A percentile compares a stretch with the other conserved stretches of the same genome.
These are phyloP conservation scores for Sylvilagus floridanus DNA, from an alignment of 2,797 vertebrate species.

Conservation along the genomic window DNA sequence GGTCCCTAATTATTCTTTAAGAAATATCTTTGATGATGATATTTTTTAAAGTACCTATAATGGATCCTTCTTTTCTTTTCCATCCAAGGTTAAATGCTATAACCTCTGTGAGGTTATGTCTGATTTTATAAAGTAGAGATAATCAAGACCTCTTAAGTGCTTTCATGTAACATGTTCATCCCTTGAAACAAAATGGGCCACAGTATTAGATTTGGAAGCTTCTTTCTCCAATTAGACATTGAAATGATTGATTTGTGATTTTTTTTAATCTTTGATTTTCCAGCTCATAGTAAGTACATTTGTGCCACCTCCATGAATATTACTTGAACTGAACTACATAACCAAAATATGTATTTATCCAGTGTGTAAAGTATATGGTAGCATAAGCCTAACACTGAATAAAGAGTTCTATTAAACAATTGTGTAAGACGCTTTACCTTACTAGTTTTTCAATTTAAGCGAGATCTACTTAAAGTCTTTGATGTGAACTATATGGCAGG, in stretches of 20 bases:
- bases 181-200: slow-evolving; percentile 32
- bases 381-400: slow-evolving; percentile 31
- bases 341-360: slow-evolving; percentile 54
- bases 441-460: slow-evolving; percentile 41
- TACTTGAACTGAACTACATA: slow-evolving; percentile 50
- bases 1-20: slow-evolving; percentile 27
- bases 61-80: neutral
- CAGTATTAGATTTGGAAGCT: neutral
- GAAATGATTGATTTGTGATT: slow-evolving; percentile 21
- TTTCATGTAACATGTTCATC: neutral
- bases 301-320: neutral
- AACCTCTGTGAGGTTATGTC: neutral
- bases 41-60: neutral
- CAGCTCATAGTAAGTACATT: slow-evolving; percentile 2
- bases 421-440: neutral
- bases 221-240: slow-evolving; percentile 7
- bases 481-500: slow-evolving; percentile 29
- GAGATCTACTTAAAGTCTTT: slow-evolving; percentile 59
- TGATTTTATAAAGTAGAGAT: slow-evolving; percentile 56
- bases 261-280: slow-evolving; percentile 6
- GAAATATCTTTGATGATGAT: slow-evolving; percentile 13
- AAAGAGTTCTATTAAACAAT: slow-evolving; percentile 51
- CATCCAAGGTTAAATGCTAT: slow-evolving; percentile 38
- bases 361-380: slow-evolving; percentile 33
- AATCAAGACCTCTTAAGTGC: neutral